Evolutionary conservation across 1,140 invertebrate species (phyloP), one percentile per base, ranked within the genome.

Genomic region (Ridgeia piscesae): DNA sequence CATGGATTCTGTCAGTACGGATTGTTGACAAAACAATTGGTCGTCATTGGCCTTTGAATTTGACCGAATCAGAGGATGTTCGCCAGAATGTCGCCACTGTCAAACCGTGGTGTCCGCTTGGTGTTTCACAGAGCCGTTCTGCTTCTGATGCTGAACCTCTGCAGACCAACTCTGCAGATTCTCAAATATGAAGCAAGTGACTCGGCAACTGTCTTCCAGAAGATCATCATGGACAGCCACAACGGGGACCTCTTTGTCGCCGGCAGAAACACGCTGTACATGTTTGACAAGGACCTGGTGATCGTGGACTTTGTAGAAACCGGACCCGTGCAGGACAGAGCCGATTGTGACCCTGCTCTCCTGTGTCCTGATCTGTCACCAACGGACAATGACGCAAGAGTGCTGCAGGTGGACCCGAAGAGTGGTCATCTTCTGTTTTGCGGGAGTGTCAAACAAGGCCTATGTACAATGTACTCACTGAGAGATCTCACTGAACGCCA

Each of bases 191-290:
- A 90, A 33, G 34, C 89, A 42, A 90, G 17, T 14, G 89, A 34
- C 35, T 90, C 35, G 0, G 89, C 34, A 14, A 90, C 89, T 8
- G 35, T 34, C 35, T 90, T 90, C 89, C 89, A 90, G 89, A 34
- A 42, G 35, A 90, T 91, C 17, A 91, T 33, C 8, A 48, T 91
- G 34, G 91, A 91, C n/a, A 33, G 14, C 33, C 34, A 91, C 9
- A 91, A 33, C 34, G 91, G 34, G 33, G 91, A 92, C n/a, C 33
- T 92, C 33, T 92, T 88, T n/a, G 91, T 92, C 33, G 91, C 58
- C 8, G 91, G 91, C 33, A 92, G 88, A 33, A 92, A 92, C 33
- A 50, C 77, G 33, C 33, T 92, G 33, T 58, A 33, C 33, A 92
- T 34, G 88, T 88, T 92, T 21, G 91, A 92, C 48, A n/a, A 17